These are phyloP conservation scores for Phylloscopus trochilus DNA, from an alignment of 2,113 vertebrate species.

Conservation along the genomic window DNA sequence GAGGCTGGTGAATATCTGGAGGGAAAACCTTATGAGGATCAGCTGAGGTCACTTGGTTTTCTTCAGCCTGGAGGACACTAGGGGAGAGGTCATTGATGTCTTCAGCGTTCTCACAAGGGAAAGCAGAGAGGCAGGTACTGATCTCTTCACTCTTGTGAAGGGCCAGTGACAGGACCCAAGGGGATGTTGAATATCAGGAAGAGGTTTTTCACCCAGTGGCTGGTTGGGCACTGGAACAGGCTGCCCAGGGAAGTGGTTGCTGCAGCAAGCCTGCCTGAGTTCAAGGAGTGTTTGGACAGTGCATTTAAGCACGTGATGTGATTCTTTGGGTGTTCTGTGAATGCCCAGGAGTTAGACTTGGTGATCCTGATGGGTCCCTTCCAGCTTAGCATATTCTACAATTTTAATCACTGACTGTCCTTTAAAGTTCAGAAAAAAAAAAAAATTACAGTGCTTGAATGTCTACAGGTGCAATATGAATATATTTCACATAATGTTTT, in stretches of 20 bases:
- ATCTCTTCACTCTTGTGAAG: not conserved
- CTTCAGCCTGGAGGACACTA: not conserved
- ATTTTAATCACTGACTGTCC: not conserved
- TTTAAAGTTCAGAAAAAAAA: not conserved
- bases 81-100: not conserved
- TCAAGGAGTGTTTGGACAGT: not conserved
- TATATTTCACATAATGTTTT: not conserved
- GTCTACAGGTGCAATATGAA: not conserved
- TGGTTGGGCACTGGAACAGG: not conserved
- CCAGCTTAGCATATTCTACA: not conserved
- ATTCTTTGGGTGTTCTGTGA: not conserved
- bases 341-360: not conserved
- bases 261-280: not conserved
- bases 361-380: not conserved
- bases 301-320: not conserved
- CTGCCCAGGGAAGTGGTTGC: not conserved
- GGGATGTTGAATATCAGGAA: not conserved
- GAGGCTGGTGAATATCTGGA: not conserved
- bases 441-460: not conserved
- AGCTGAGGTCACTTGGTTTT: not conserved
- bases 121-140: accelerated
- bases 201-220: not conserved
- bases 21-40: not conserved
- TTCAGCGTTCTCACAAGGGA: not conserved
- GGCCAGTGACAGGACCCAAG: not conserved